Percentiles rank a stretch among this genome's conserved stretches.
These are phyloP conservation scores for Elmis aenea DNA, from an alignment of 2,888 invertebrate species.

Conservation along the genomic window DNA sequence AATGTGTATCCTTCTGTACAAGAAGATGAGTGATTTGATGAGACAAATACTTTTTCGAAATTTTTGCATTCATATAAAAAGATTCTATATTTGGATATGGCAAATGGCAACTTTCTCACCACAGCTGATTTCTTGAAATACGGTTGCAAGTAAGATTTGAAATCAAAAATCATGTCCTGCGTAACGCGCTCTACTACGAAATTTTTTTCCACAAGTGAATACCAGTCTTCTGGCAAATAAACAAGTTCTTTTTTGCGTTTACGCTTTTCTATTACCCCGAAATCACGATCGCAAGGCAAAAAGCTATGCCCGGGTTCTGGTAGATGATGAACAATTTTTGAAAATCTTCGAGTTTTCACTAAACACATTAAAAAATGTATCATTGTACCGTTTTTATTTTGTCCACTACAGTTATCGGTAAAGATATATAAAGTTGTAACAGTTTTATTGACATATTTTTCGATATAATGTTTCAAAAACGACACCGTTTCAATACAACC, in stretches of 20 bases:
- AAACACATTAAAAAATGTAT: background rate
- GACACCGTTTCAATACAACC: background rate
- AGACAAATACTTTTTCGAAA: constrained; percentile 1
- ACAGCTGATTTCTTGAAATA: constrained; percentile 2
- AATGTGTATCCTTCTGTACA: too few relatives aligned
- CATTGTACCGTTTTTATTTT: constrained; percentile 2
- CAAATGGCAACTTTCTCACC: background rate
- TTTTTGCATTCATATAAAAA: background rate
- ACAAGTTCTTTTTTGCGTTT: constrained; percentile 2
- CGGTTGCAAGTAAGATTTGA: constrained; percentile 1
- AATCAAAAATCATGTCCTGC: constrained; percentile 3
- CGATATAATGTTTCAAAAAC: constrained; percentile 4
- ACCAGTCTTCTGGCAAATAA: constrained; percentile 2
- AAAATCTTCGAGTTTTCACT: background rate
- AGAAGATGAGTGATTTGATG: too few relatives aligned
- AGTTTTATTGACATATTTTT: constrained; percentile 4
- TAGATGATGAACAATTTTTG: constrained; percentile 2
- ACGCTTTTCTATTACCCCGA: constrained; percentile 13
- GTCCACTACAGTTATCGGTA: constrained; percentile 2
- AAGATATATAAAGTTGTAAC: constrained; percentile 2
- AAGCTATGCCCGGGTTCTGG: constrained; percentile 5
- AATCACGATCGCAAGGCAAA: constrained; percentile 13
- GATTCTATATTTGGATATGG: constrained; percentile 2
- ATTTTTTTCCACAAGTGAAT: background rate
- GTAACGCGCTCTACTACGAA: constrained; percentile 1